phyloP scores from a whole-genome alignment of 1,140 invertebrate genomes.

The Sweltsa coloradensis region DNA sequence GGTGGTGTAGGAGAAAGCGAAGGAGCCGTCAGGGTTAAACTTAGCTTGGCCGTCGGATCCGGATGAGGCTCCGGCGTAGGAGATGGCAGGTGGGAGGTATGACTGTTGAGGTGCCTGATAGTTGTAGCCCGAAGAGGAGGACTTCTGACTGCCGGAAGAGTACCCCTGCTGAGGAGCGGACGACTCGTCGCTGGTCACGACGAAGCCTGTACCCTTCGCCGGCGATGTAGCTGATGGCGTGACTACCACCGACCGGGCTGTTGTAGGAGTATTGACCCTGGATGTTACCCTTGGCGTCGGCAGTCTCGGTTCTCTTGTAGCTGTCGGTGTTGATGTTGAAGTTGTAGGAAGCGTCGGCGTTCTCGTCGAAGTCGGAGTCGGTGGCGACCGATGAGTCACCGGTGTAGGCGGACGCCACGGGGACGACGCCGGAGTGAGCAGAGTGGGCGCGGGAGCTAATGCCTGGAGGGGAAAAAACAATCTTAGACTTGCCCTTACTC shows the following conservation, averaged over 20 bases:
- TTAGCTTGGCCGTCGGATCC: neutral
- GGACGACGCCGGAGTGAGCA: no score
- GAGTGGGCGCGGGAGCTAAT: no score
- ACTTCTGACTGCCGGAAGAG: no score
- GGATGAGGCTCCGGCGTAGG: no score
- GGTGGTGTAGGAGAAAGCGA: conserved; percentile 17
- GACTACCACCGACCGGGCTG: conserved; percentile 12
- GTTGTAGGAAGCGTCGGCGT: conserved; percentile 16
- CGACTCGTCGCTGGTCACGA: conserved; percentile 7
- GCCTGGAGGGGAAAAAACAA: no score
- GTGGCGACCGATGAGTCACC: neutral
- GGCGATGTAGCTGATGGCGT: conserved; percentile 17
- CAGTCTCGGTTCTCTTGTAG: conserved; percentile 18
- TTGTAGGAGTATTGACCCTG: conserved; percentile 20
- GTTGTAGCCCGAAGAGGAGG: neutral
- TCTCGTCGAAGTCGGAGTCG: conserved; percentile 7
- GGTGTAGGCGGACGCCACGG: no score
- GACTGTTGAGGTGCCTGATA: neutral
- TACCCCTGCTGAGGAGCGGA: no score
- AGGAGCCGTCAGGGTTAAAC: conserved; percentile 10
- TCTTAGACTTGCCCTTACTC: no score
- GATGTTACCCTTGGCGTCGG: conserved; percentile 22
- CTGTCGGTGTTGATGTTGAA: conserved; percentile 16
- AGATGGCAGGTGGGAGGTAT: no score
- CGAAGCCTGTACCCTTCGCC: conserved; percentile 18